phyloP scores from a whole-genome alignment of 2,797 vertebrate species.

The Poeciliopsis infans region DNA sequence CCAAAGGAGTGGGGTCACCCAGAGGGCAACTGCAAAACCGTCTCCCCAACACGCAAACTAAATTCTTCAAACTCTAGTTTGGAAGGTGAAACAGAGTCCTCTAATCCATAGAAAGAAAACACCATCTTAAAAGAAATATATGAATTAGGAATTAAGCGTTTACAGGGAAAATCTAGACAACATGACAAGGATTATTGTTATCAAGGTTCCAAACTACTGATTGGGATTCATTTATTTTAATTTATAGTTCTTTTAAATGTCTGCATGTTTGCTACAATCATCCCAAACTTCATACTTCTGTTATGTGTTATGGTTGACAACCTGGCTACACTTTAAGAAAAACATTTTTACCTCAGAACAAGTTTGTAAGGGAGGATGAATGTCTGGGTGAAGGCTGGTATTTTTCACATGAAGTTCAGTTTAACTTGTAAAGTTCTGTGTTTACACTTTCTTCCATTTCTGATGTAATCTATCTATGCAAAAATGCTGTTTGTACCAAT shows the following conservation, averaged over 20 bases:
- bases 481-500: constrained; percentile 26
- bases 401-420: constrained; percentile 35
- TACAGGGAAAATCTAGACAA: constrained; percentile 50
- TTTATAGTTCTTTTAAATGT: not conserved
- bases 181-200: constrained; percentile 26
- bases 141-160: constrained; percentile 54
- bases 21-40: constrained; percentile 49
- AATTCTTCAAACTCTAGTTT: constrained; percentile 53
- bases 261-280: not conserved
- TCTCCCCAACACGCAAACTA: constrained; percentile 47
- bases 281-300: constrained; percentile 2
- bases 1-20: constrained; percentile 58
- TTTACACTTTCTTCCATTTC: constrained; percentile 47
- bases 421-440: constrained; percentile 38
- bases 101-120: constrained; percentile 38
- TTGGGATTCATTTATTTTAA: not conserved
- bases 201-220: constrained; percentile 42
- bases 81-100: constrained; percentile 51
- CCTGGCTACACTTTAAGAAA: not conserved
- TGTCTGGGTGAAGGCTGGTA: constrained; percentile 10
- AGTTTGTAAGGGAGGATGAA: constrained; percentile 22
- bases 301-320: constrained; percentile 12
- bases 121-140: constrained; percentile 45
- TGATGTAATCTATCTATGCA: constrained; percentile 32
- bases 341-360: constrained; percentile 15